Conservation (phyloP, 2,113 vertebrate species). For the Machaerirhynchus nigripectus region DNA sequence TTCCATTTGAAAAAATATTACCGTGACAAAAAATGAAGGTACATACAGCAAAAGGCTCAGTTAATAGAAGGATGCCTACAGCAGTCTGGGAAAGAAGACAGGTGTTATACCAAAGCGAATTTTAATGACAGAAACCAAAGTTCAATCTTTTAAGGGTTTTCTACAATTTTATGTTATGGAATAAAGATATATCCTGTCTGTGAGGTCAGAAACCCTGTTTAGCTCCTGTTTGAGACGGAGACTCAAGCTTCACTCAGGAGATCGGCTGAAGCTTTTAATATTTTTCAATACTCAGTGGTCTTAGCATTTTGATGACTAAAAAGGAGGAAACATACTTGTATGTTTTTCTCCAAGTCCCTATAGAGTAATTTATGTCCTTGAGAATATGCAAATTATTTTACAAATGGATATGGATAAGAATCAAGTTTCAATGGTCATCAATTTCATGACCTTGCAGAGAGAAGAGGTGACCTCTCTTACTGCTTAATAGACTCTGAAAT, state of each 20-base stretch:
- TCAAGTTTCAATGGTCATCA: conserved; percentile 15
- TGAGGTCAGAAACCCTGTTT: not conserved
- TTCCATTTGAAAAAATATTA: not conserved
- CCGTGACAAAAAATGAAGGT: not conserved
- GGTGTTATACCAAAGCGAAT: not conserved
- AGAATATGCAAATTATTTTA: conserved; percentile 50
- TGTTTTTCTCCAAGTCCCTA: not conserved
- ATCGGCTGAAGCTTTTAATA: not conserved
- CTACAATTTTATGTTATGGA: not conserved
- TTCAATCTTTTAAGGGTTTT: not conserved
- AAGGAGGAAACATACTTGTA: not conserved
- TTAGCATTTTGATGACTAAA: not conserved
- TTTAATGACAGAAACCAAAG: not conserved
- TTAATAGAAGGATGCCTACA: not conserved
- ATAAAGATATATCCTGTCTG: not conserved
- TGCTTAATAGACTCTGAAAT: not conserved
- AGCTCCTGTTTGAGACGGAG: conserved; percentile 4
- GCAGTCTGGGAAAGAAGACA: not conserved
- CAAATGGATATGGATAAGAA: conserved; percentile 16
- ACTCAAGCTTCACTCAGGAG: not conserved
- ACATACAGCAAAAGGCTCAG: not conserved
- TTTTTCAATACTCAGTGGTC: not conserved
- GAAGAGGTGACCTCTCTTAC: not conserved
- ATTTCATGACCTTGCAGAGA: conserved; percentile 17
- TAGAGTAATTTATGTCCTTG: not conserved